Evolutionary conservation across 1,140 invertebrate genomes (phyloP), one percentile per base, ranked within the genome.

Genomic region (Drosophila persimilis): DNA sequence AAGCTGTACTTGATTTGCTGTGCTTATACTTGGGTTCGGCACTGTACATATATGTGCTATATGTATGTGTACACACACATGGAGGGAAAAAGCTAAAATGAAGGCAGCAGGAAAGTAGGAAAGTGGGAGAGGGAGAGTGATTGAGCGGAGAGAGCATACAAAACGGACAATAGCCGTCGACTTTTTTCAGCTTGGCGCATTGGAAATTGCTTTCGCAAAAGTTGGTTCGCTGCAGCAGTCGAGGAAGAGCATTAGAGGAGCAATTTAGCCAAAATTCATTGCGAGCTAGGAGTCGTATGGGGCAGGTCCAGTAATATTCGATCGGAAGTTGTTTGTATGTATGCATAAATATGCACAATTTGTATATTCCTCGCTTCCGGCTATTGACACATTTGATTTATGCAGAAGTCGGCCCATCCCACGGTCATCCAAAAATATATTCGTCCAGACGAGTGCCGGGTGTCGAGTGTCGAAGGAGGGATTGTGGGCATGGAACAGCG

Each of bases 161-260:
- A 60, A 71, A 47, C 83, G 63, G 47, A 50, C 67, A 75, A 75
- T 79, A 52, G 64, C 26, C 64, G 35, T 41, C n/a, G 31, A 13
- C 48, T 65, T 65, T 65, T 58, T 52, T 59, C 43, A 54, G 60
- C 35, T 47, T 63, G 47, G 47, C 50, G 70, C 64, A 66, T 59
- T 63, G 74, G 52, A 84, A 79, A 81, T 74, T 69, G 65, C 74
- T 83, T 81, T 81, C 44, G 48, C 29, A 22, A 65, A 81, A 73
- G 67, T 69, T 62, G 13, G 43, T 24, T 22, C 47, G 29, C 52
- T 61, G 58, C 55, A 56, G 9, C 26, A 31, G 61, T 47, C 39
- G 43, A 17, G 35, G 26, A 53, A 46, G 13, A 41, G 45, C 29
- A 43, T 15, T 3, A 7, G 47, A 51, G 17, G 7, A 44, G 13